Evolutionary conservation across 2,888 invertebrate species (phyloP).

Genomic region (Eupithecia pulchellata): DNA sequence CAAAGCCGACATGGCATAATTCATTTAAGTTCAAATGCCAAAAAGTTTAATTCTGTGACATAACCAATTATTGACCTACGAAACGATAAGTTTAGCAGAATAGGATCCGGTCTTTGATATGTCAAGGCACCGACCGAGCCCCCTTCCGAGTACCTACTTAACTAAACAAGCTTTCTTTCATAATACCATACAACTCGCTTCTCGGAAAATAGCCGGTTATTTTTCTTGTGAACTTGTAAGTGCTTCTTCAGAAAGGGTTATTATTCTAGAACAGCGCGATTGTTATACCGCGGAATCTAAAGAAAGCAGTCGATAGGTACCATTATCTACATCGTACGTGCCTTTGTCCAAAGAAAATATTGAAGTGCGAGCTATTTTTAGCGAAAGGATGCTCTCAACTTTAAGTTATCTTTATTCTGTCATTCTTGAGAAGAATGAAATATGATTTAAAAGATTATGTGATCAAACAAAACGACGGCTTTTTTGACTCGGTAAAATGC

Average conservation of each 20-base stretch:
- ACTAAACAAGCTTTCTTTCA: neutral
- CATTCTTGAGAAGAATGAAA: neutral
- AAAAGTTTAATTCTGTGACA: no score
- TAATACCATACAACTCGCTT: neutral
- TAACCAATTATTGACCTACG: no score
- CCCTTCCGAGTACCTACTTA: neutral
- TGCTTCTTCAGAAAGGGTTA: constrained; percentile 25
- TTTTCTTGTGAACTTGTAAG: constrained; percentile 30
- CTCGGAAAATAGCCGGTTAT: constrained; percentile 19
- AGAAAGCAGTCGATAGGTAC: constrained; percentile 10
- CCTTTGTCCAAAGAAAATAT: neutral
- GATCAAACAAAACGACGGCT: neutral
- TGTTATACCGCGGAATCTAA: constrained; percentile 18
- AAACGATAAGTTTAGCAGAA: no score
- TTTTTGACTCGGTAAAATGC: neutral
- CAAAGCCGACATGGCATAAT: no score
- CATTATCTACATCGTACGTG: constrained; percentile 1
- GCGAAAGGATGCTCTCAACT: neutral
- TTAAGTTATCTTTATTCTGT: neutral
- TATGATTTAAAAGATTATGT: neutral
- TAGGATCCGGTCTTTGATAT: constrained; percentile 4
- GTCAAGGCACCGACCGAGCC: neutral
- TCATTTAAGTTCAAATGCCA: no score
- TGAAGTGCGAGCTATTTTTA: neutral
- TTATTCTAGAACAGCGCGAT: constrained; percentile 21